phyloP scores from a whole-genome alignment of 2,888 invertebrate genomes.

The Drosophila eohydei region DNA sequence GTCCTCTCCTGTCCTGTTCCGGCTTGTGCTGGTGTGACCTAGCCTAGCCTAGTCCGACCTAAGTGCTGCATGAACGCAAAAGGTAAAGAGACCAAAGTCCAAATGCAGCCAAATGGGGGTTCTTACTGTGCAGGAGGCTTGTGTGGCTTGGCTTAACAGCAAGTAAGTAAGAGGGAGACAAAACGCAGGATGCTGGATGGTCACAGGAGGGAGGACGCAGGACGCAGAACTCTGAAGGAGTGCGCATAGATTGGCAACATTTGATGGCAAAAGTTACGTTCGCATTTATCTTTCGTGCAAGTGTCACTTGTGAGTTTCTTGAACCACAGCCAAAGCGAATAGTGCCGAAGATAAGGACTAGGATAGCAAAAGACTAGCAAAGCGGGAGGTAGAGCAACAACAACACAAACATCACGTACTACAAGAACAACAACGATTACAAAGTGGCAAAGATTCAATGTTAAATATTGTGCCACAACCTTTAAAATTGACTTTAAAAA shows the following conservation, averaged over 20 bases:
- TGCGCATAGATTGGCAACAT: slow-evolving; percentile 76
- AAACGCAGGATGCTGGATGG: slow-evolving; percentile 1
- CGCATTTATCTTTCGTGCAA: slow-evolving; percentile 78
- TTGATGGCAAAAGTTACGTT: slow-evolving; percentile 79
- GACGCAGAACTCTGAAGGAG: slow-evolving; percentile 15
- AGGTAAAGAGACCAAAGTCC: slow-evolving; percentile 38
- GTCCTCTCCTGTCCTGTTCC: not conserved
- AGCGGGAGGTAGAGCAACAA: not conserved
- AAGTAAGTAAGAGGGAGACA: not conserved
- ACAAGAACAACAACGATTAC: slow-evolving; percentile 7
- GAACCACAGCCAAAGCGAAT: slow-evolving; percentile 75
- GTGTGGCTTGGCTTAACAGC: slow-evolving; percentile 27
- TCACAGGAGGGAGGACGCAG: not conserved
- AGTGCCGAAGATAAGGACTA: slow-evolving; percentile 31
- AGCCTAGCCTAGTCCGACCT: slow-evolving; percentile 23
- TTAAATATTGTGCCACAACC: slow-evolving; percentile 40
- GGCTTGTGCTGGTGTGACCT: not conserved
- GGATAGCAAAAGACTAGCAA: not conserved
- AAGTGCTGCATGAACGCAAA: slow-evolving; percentile 29
- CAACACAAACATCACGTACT: slow-evolving; percentile 42
- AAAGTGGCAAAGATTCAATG: slow-evolving; percentile 27
- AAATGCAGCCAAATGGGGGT: slow-evolving; percentile 34
- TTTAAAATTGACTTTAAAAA: slow-evolving; percentile 42
- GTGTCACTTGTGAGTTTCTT: slow-evolving; percentile 80
- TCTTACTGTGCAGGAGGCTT: slow-evolving; percentile 24